These are phyloP conservation scores for Percopsis omiscomaycus DNA, from an alignment of 2,797 vertebrate species.

Conservation along the genomic window DNA sequence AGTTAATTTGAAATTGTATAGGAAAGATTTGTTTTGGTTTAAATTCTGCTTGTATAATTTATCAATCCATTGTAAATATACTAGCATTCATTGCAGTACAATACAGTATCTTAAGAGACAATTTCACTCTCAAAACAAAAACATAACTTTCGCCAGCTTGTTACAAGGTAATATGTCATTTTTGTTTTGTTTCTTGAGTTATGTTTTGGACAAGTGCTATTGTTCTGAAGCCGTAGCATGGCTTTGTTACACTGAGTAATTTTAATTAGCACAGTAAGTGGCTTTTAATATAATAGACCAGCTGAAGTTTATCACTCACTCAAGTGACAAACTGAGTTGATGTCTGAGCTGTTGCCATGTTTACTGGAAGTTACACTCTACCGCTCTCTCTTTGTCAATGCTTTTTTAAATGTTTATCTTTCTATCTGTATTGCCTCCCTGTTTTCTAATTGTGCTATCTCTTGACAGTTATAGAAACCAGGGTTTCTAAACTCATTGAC, in stretches of 20 bases:
- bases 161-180: background rate
- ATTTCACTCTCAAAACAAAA: too few relatives aligned
- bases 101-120: too few relatives aligned
- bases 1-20: slow-evolving; percentile 13
- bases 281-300: slow-evolving; percentile 19
- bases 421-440: slow-evolving; percentile 27
- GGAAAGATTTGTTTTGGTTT: slow-evolving; percentile 21
- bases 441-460: slow-evolving; percentile 37
- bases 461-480: too few relatives aligned
- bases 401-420: slow-evolving; percentile 50
- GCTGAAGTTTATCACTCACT: slow-evolving; percentile 41
- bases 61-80: too few relatives aligned
- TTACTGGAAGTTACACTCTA: slow-evolving; percentile 30
- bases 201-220: background rate
- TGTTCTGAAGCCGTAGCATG: background rate
- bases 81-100: too few relatives aligned
- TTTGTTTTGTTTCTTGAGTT: slow-evolving; percentile 10
- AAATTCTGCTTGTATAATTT: slow-evolving; percentile 10
- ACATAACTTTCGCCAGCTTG: too few relatives aligned
- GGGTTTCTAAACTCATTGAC: slow-evolving; percentile 33
- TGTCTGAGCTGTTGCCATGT: slow-evolving; percentile 42
- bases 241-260: background rate
- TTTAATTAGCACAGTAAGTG: background rate
- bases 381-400: slow-evolving; percentile 28
- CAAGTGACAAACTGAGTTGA: slow-evolving; percentile 38